phyloP scores from a whole-genome alignment of 2,888 invertebrate species.

The Cactoblastis cactorum region DNA sequence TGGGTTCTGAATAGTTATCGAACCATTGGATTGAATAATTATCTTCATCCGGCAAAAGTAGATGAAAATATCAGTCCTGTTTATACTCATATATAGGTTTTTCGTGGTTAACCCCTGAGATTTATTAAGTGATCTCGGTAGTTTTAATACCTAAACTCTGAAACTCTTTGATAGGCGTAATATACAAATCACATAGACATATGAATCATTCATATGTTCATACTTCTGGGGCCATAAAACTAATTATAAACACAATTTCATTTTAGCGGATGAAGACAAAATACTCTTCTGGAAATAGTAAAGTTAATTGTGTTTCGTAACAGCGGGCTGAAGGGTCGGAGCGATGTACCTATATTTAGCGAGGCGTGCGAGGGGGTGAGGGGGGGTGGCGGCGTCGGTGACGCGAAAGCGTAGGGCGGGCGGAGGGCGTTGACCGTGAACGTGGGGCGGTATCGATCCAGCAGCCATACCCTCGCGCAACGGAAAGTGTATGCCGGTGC shows the following conservation, averaged over 20 bases:
- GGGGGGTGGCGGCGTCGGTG: conserved; percentile 39
- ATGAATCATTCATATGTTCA: too few species aligned
- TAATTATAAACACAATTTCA: conserved; percentile 31
- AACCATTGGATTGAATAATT: too few species aligned
- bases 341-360: conserved; percentile 62
- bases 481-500: conserved; percentile 54
- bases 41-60: too few species aligned
- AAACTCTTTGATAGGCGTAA: too few species aligned
- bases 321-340: conserved; percentile 58
- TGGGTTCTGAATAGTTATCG: too few species aligned
- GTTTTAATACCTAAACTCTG: too few species aligned
- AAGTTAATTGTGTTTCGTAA: conserved; percentile 73
- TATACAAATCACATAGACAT: too few species aligned
- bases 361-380: conserved; percentile 30
- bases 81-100: too few species aligned
- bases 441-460: conserved; percentile 75
- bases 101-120: too few species aligned
- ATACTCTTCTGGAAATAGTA: conserved; percentile 65
- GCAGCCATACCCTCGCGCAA: conserved; percentile 77
- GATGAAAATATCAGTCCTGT: too few species aligned
- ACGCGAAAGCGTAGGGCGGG: conserved; percentile 78
- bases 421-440: conserved; percentile 79
- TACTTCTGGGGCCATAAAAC: conserved; percentile 3
- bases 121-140: too few species aligned
- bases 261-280: conserved; percentile 34